These are phyloP conservation scores for Apteryx mantelli DNA, from an alignment of 2,113 vertebrate species.

Conservation along the genomic window DNA sequence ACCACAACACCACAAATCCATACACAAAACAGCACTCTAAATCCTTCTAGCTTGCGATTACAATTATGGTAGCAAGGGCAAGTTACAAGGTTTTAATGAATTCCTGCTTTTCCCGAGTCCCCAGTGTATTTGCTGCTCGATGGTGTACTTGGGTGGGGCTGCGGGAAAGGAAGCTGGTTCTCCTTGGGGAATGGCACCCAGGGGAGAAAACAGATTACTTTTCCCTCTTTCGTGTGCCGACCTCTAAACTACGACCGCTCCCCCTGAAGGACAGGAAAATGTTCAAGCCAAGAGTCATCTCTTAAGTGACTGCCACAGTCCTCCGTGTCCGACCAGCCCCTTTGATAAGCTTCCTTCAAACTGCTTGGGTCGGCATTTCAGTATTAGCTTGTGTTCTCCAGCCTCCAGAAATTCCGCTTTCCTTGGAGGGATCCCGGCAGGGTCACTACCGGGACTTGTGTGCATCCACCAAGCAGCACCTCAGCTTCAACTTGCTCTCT, in stretches of 20 bases:
- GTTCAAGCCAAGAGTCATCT: neutral
- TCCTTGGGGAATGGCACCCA: neutral
- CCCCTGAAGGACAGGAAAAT: neutral
- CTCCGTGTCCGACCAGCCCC: neutral
- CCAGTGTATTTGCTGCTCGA: rapidly evolving
- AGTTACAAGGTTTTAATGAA: neutral
- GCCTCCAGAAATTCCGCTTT: neutral
- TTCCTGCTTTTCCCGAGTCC: neutral
- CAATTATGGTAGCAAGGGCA: neutral
- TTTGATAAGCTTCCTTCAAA: neutral
- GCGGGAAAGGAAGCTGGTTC: neutral
- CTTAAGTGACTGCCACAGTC: rapidly evolving
- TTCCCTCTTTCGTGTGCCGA: neutral
- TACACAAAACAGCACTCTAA: neutral
- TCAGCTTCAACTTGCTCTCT: neutral
- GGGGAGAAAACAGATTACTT: neutral
- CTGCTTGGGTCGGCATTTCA: neutral
- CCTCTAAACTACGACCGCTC: neutral
- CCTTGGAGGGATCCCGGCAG: neutral
- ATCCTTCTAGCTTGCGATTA: neutral
- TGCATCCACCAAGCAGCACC: neutral
- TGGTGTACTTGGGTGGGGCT: neutral
- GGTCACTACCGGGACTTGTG: neutral
- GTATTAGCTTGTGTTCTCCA: neutral
- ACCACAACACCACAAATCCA: neutral